Conservation (phyloP, 2,113 vertebrate genomes). For the Chloropsis hardwickii region DNA sequence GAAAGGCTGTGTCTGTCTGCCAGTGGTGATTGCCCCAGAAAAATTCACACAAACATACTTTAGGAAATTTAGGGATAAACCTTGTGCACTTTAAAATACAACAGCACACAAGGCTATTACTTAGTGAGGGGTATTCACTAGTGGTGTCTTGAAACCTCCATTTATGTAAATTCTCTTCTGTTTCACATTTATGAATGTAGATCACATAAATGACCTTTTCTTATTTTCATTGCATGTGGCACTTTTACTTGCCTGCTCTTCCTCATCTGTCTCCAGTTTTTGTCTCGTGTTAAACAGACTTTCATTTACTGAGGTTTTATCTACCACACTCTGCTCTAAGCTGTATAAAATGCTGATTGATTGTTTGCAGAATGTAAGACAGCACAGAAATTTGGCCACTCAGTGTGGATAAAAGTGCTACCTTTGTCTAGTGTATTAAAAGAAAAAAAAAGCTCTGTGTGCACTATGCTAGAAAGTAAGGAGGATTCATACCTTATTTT, state of each 20-base stretch:
- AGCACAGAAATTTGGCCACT: not conserved
- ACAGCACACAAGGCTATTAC: not conserved
- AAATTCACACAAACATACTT: not conserved
- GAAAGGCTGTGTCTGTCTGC: not conserved
- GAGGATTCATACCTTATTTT: constrained; percentile 50
- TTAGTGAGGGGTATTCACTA: not conserved
- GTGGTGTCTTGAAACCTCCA: not conserved
- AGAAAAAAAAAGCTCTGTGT: not conserved
- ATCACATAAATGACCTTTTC: not conserved
- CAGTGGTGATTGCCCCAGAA: not conserved
- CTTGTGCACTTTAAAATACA: not conserved
- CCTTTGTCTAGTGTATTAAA: not conserved
- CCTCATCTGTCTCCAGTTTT: not conserved
- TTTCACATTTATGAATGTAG: not conserved
- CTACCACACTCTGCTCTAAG: not conserved
- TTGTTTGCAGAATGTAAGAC: not conserved
- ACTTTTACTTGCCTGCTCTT: not conserved
- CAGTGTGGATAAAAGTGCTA: not conserved
- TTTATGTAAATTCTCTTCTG: not conserved
- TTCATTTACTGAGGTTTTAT: not conserved
- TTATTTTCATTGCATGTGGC: not conserved
- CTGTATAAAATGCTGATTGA: not conserved
- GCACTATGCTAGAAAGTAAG: not conserved
- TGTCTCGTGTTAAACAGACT: not conserved
- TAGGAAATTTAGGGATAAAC: not conserved